Evolutionary conservation across 1,140 invertebrate genomes (phyloP).

Genomic region (Meloidogyne hapla): DNA sequence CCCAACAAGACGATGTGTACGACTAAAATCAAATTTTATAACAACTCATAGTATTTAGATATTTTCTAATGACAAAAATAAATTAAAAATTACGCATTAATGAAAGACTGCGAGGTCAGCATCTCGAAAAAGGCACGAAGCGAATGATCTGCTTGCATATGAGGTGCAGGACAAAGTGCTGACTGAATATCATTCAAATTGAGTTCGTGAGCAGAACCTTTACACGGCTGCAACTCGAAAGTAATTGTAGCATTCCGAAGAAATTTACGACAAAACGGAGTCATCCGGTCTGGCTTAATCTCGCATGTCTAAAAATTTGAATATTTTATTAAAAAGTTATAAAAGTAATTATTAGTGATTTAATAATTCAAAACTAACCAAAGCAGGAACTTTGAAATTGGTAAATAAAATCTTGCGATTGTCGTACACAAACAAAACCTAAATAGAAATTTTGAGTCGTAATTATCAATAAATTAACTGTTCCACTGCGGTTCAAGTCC

Average conservation of each 20-base stretch:
- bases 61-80: not conserved
- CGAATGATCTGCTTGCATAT: conserved; percentile 18
- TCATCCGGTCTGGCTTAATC: not conserved
- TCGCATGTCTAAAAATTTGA: conserved; percentile 16
- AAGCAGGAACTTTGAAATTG: not conserved
- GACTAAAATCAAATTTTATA: conserved; percentile 16
- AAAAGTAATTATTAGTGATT: too few relatives aligned
- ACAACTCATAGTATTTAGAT: not conserved
- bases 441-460: not conserved
- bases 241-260: conserved; percentile 1
- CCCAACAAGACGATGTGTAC: conserved; percentile 28
- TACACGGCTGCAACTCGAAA: conserved; percentile 6
- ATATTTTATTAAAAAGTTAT: not conserved
- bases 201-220: conserved; percentile 1
- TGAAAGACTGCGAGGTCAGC: conserved; percentile 27
- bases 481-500: not conserved
- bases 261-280: not conserved
- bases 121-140: conserved; percentile 36
- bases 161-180: not conserved
- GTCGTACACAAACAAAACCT: conserved; percentile 19
- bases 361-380: too few relatives aligned
- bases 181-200: conserved; percentile 3
- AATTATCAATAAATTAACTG: not conserved
- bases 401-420: conserved; percentile 22
- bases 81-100: conserved; percentile 31